phyloP scores from a whole-genome alignment of 1,140 invertebrate species.

The Platorchestia sp. region DNA sequence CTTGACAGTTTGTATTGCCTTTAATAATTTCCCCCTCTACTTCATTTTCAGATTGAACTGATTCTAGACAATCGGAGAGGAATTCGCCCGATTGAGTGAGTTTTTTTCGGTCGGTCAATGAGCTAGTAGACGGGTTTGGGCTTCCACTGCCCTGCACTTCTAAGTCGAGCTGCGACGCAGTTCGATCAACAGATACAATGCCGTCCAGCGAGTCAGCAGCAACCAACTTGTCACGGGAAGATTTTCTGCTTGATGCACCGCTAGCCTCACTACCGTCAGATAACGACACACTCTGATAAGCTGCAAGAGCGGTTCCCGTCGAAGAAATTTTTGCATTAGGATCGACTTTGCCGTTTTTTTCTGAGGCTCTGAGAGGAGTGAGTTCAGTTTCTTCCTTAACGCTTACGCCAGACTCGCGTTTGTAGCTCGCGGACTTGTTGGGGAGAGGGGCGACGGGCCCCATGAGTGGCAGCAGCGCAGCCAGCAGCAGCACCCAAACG shows the following conservation, averaged over 20 bases:
- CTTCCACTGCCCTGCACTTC: neutral
- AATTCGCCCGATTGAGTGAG: conserved; percentile 36
- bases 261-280: neutral
- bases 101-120: neutral
- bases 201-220: neutral
- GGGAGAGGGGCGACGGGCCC: neutral
- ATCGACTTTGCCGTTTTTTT: conserved; percentile 6
- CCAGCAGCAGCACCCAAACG: conserved; percentile 17
- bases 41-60: conserved; percentile 25
- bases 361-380: neutral
- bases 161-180: conserved; percentile 13
- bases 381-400: conserved; percentile 34
- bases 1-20: conserved; percentile 41
- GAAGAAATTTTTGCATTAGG: neutral
- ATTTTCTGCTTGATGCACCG: neutral
- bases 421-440: neutral
- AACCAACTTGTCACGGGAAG: conserved; percentile 17
- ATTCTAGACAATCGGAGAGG: conserved; percentile 22
- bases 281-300: neutral
- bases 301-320: neutral
- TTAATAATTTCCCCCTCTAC: conserved; percentile 41
- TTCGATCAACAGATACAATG: neutral
- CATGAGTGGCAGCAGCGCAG: conserved; percentile 7
- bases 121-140: neutral
- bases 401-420: conserved; percentile 25